Conservation (phyloP, 1,140 invertebrate species). For the Thaumatotibia leucotreta region DNA sequence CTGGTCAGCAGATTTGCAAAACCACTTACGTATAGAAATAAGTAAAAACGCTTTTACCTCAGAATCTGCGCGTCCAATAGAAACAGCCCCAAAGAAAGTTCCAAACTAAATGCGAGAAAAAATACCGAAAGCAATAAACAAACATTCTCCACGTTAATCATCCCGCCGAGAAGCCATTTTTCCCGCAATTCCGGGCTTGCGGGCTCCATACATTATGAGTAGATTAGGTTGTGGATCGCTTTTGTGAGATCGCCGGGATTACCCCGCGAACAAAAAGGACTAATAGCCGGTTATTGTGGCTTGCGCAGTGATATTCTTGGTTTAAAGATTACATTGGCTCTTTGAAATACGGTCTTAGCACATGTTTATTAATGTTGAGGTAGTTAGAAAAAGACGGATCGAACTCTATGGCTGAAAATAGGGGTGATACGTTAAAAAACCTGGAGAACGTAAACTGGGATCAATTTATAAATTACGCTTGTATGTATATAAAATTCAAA, state of each 20-base stretch:
- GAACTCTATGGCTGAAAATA: too few relatives aligned
- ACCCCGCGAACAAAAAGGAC: slow-evolving; percentile 15
- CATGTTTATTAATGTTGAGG: background rate
- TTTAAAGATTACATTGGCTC: background rate
- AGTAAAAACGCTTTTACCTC: too few relatives aligned
- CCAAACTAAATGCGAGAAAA: background rate
- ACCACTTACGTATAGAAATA: too few relatives aligned
- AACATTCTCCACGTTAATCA: slow-evolving; percentile 1
- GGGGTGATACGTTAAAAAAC: too few relatives aligned
- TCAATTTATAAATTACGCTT: too few relatives aligned
- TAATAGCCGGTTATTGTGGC: slow-evolving; percentile 9
- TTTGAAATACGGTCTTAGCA: background rate
- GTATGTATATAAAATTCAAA: too few relatives aligned
- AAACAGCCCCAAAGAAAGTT: background rate
- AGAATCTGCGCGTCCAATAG: background rate
- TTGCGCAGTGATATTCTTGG: background rate
- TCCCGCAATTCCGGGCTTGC: background rate
- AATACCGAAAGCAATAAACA: background rate
- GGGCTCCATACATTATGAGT: slow-evolving; percentile 28
- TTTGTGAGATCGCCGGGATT: slow-evolving; percentile 38
- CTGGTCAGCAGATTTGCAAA: too few relatives aligned
- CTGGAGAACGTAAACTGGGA: too few relatives aligned
- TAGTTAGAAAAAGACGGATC: background rate
- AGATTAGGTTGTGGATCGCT: slow-evolving; percentile 28
- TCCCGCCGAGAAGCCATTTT: background rate